These are phyloP conservation scores for Tetragnatha montana DNA, from an alignment of 2,888 invertebrate genomes.

Conservation along the genomic window DNA sequence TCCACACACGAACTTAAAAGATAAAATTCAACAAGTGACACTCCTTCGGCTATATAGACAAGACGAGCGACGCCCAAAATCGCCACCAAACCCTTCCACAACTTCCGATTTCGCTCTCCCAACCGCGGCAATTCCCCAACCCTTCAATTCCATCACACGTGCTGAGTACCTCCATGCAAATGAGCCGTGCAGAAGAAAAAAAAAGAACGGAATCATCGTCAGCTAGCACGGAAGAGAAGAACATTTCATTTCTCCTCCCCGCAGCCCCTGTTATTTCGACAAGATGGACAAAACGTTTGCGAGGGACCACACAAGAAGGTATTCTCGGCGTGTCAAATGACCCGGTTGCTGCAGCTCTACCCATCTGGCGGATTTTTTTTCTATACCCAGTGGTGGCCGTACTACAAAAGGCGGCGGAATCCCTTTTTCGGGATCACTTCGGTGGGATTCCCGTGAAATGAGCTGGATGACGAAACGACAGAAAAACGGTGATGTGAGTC, in stretches of 20 bases:
- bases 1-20: too few relatives aligned
- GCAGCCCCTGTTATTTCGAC: neutral
- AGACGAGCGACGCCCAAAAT: too few relatives aligned
- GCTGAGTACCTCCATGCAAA: too few relatives aligned
- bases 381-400: neutral
- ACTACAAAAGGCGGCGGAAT: neutral
- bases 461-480: neutral
- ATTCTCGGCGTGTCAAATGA: slow-evolving; percentile 37
- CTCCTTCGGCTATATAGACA: too few relatives aligned
- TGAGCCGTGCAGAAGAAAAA: too few relatives aligned
- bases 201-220: too few relatives aligned
- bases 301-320: slow-evolving; percentile 55
- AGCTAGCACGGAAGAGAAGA: neutral
- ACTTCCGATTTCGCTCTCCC: too few relatives aligned
- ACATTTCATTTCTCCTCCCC: neutral
- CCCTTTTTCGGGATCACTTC: neutral
- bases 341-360: neutral
- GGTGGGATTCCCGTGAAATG: neutral
- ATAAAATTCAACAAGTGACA: too few relatives aligned
- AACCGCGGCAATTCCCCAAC: too few relatives aligned
- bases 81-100: too few relatives aligned
- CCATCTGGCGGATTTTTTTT: neutral
- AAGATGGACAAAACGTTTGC: slow-evolving; percentile 23
- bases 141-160: too few relatives aligned
- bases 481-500: neutral